Evolutionary conservation across 2,888 invertebrate genomes (phyloP).

Genomic region (Scrobipalpa atriplicella): DNA sequence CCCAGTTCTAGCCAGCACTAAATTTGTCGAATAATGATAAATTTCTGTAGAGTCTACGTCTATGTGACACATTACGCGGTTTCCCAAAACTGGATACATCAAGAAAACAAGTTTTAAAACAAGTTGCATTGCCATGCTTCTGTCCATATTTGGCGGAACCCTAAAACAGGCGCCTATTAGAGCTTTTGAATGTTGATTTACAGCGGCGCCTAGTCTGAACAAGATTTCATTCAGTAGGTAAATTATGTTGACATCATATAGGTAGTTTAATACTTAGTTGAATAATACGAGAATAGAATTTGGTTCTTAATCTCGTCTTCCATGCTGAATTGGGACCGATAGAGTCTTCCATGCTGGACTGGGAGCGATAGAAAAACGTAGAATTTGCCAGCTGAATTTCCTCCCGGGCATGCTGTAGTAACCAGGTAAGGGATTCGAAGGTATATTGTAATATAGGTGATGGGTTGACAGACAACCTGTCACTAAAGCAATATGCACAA

Average conservation of each 20-base stretch:
- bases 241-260: not conserved
- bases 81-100: not conserved
- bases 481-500: too few species aligned
- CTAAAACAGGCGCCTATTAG: slow-evolving; percentile 53
- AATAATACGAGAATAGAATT: too few species aligned
- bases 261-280: too few species aligned
- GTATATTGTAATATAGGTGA: too few species aligned
- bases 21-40: slow-evolving; percentile 14
- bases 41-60: not conserved
- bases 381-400: too few species aligned
- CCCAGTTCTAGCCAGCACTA: not conserved
- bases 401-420: too few species aligned
- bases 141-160: slow-evolving; percentile 3
- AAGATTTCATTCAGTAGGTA: not conserved
- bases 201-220: slow-evolving; percentile 15
- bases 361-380: too few species aligned
- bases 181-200: slow-evolving; percentile 28
- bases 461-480: too few species aligned
- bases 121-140: not conserved
- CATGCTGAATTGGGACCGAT: too few species aligned
- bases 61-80: slow-evolving; percentile 1
- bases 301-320: too few species aligned
- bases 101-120: slow-evolving; percentile 3
- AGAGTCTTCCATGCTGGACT: too few species aligned
- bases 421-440: too few species aligned